These are phyloP conservation scores for Psittacus erithacus DNA, from an alignment of 2,113 vertebrate species.

Conservation along the genomic window DNA sequence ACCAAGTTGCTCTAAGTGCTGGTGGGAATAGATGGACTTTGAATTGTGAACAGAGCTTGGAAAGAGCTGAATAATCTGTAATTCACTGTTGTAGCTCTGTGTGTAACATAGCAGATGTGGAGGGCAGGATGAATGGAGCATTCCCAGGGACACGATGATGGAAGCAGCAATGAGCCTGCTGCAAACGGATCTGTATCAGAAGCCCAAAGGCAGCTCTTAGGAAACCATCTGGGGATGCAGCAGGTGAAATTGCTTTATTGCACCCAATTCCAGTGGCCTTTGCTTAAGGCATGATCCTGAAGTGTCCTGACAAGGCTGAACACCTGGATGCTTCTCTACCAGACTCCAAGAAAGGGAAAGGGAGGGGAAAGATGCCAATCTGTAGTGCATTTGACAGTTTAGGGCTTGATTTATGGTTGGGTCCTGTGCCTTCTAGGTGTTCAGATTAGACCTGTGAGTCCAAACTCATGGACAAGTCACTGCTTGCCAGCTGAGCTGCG, in stretches of 20 bases:
- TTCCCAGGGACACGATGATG: fast-evolving
- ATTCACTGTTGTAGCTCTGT: background rate
- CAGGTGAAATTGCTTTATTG: constrained; percentile 2
- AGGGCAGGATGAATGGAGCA: background rate
- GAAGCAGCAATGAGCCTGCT: background rate
- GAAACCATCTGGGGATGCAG: background rate
- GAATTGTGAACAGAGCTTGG: background rate
- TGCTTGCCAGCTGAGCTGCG: background rate
- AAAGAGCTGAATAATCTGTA: background rate
- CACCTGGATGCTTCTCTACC: background rate
- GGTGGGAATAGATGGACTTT: background rate
- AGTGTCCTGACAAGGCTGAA: background rate
- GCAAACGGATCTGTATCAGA: background rate
- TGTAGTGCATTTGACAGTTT: background rate
- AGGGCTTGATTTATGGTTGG: background rate
- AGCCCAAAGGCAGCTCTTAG: background rate
- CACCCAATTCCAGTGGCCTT: background rate
- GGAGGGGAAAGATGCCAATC: background rate
- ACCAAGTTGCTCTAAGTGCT: background rate
- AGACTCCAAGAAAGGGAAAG: background rate
- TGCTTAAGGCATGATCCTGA: background rate
- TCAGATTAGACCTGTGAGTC: background rate
- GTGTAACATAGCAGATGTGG: background rate
- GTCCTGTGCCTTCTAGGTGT: background rate
- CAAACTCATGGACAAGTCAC: background rate